Conservation (phyloP, 2,797 vertebrate genomes). For the Ptychadena robeensis region DNA sequence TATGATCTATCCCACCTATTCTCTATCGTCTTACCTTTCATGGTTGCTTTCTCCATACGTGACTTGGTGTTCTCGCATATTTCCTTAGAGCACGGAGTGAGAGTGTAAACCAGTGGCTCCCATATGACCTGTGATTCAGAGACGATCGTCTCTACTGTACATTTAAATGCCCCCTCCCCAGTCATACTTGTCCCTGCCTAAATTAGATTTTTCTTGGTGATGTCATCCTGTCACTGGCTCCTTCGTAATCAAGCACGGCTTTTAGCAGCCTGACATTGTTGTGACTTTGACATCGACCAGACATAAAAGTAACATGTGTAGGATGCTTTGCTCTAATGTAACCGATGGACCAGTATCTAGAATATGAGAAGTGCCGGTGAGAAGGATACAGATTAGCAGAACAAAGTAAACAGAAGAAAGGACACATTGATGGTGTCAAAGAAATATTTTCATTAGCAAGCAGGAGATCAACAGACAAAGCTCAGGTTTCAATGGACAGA, state of each 20-base stretch:
- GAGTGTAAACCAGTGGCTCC: not conserved
- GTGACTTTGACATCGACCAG: slow-evolving; percentile 62
- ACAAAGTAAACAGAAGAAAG: slow-evolving; percentile 36
- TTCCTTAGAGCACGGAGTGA: slow-evolving; percentile 24
- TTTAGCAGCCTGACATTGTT: slow-evolving; percentile 66
- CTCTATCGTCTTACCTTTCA: not conserved
- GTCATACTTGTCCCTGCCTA: slow-evolving; percentile 66
- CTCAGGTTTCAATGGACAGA: slow-evolving; percentile 47
- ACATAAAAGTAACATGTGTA: slow-evolving; percentile 33
- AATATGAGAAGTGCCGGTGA: slow-evolving; percentile 21
- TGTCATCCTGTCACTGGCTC: slow-evolving; percentile 66
- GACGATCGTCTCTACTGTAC: slow-evolving; percentile 60
- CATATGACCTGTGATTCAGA: slow-evolving; percentile 53
- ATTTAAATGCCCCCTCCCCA: slow-evolving; percentile 68
- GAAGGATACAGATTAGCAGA: slow-evolving; percentile 17
- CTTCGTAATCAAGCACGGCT: slow-evolving; percentile 67
- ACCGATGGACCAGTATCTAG: slow-evolving; percentile 12
- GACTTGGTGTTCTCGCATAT: slow-evolving; percentile 38
- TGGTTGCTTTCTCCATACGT: not conserved
- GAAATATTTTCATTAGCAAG: slow-evolving; percentile 54
- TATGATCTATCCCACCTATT: not conserved
- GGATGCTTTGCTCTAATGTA: slow-evolving; percentile 32
- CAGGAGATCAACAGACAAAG: slow-evolving; percentile 37
- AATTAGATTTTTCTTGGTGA: slow-evolving; percentile 73
- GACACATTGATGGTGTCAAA: slow-evolving; percentile 17